Evolutionary conservation across 64 coral and sea anemone genomes (phyloP), one percentile per base, ranked within the genome.

Genomic region (Montipora sp.): DNA sequence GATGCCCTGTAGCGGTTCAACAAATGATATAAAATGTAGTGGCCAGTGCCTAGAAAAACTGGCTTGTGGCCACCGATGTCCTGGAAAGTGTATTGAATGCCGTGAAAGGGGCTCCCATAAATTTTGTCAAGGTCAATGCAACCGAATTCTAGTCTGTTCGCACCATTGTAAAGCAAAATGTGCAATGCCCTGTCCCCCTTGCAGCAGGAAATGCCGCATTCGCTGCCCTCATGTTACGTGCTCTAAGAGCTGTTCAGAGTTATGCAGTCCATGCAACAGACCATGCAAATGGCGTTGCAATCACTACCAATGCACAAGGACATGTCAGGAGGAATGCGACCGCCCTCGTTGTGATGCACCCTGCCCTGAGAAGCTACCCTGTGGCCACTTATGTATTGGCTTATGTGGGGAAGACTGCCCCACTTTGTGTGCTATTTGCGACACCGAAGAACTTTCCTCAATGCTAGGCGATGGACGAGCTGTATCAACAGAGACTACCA

Each of bases 381-480:
- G 93, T 36, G 69, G 88, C 9, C 93, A 95, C 45, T 48, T 73
- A 22, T 95, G 93, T 71, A 80, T 90, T 79, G 93, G 88, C 3
- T 73, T 95, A 15, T 95, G 93, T 61, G 93, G 93, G 63, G 88
- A 95, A 70, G 57, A 84, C 18, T 95, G 93, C 69, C 93, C 88
- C 7, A 85, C 47, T n/a, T 20, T 95, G 20, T 95, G 93, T 20
- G 61, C 50, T 47, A 66, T 95, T 53, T 95, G 93, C 59, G 24
- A 83, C 8, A 7, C 81, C 7, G 27, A 58, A 50, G 50, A 95
- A 51, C 80, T 95, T 4, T 75, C 47, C 8, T 75, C 88, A 12
- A 67, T 95, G 15, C 20, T 51, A 8, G 71, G 21, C 4, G 18
- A 78, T 48, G 19, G 73, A 83, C 80, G 20, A 19, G 48, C 23